Percentiles rank a stretch among this genome's conserved stretches.
These are phyloP conservation scores for Carcinoscorpius rotundicauda DNA, from an alignment of 1,140 invertebrate species.

Conservation along the genomic window DNA sequence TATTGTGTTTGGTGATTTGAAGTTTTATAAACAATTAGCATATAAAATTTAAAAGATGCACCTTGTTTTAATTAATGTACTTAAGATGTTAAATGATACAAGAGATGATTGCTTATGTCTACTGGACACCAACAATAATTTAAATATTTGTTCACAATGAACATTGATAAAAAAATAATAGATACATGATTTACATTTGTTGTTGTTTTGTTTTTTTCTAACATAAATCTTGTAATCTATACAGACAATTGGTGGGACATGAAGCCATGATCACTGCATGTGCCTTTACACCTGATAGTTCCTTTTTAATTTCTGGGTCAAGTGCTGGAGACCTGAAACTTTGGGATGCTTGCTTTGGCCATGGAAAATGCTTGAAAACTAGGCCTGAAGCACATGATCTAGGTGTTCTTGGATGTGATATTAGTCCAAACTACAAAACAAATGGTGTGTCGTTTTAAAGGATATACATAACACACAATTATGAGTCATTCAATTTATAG, in stretches of 20 bases:
- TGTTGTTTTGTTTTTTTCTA: conserved; percentile 11
- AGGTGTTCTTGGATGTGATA: conserved; percentile 52
- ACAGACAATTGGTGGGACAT: conserved; percentile 48
- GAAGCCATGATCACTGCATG: conserved; percentile 46
- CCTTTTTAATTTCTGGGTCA: conserved; percentile 50
- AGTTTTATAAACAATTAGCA: too few relatives aligned
- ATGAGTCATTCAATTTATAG: too few relatives aligned
- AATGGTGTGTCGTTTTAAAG: conserved; percentile 5
- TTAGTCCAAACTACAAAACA: conserved; percentile 38
- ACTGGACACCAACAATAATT: too few relatives aligned
- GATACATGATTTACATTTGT: neutral
- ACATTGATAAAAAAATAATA: neutral
- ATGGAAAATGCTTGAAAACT: conserved; percentile 34
- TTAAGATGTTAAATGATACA: too few relatives aligned
- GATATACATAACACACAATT: too few relatives aligned
- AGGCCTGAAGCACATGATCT: conserved; percentile 58
- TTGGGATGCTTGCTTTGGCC: conserved; percentile 42
- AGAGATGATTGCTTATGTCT: neutral
- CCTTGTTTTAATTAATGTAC: too few relatives aligned
- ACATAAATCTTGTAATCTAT: conserved; percentile 19
- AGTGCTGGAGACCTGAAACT: conserved; percentile 49
- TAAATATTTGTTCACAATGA: too few relatives aligned
- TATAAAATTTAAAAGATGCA: too few relatives aligned
- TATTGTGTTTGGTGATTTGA: too few relatives aligned
- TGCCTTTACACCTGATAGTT: conserved; percentile 51